Conservation (phyloP, 2,797 vertebrate species). For the Cynopterus sphinx region DNA sequence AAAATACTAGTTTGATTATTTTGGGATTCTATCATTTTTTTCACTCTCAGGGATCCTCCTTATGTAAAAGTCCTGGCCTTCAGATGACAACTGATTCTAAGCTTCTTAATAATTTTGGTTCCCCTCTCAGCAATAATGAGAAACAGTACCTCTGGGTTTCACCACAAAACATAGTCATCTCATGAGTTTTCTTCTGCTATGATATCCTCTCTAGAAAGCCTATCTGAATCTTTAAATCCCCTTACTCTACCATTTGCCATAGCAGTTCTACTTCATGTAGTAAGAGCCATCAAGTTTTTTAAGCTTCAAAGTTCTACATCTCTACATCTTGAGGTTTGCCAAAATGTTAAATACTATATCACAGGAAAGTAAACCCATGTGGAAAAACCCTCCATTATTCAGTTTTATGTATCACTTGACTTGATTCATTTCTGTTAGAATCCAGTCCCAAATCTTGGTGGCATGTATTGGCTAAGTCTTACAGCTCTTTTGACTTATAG, state of each 20-base stretch:
- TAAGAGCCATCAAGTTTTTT: neutral
- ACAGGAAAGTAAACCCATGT: neutral
- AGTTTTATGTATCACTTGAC: neutral
- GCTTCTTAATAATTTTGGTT: neutral
- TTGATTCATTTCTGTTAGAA: neutral
- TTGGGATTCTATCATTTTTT: neutral
- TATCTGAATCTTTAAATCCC: neutral
- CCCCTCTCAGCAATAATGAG: neutral
- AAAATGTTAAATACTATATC: neutral
- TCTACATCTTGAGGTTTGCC: neutral
- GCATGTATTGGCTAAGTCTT: neutral
- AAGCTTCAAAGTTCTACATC: neutral
- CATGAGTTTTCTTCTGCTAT: neutral
- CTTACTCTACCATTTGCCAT: neutral
- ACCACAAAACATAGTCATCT: neutral
- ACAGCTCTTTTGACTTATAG: neutral
- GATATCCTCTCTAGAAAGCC: neutral
- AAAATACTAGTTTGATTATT: neutral
- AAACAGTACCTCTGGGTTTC: neutral
- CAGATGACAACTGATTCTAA: neutral
- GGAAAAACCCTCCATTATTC: neutral
- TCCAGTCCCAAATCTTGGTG: neutral
- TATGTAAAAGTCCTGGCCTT: neutral
- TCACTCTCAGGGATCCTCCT: neutral
- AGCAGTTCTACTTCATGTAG: neutral